phyloP scores from a whole-genome alignment of 35 echinoderm and acorn worm genomes.

The Anneissia japonica region DNA sequence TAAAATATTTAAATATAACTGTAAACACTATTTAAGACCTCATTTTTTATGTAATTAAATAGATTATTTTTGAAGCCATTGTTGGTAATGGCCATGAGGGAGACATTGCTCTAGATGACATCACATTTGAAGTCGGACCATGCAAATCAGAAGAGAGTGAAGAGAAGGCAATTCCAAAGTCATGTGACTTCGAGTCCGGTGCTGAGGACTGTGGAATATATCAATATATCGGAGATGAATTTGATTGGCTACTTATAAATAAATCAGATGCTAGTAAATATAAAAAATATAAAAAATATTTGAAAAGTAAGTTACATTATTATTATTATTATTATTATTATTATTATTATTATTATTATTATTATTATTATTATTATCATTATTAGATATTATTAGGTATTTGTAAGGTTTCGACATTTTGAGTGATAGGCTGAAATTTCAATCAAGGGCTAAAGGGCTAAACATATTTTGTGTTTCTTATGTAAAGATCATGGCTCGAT shows the following conservation, averaged over 20 bases:
- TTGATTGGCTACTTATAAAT: not conserved
- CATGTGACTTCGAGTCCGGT: not conserved
- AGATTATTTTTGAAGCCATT: not conserved
- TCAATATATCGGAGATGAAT: not conserved
- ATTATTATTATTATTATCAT: too few relatives aligned
- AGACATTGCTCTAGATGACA: constrained; percentile 14
- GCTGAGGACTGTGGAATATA: not conserved
- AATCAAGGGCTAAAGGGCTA: too few relatives aligned
- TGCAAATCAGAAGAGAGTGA: not conserved
- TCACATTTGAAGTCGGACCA: not conserved
- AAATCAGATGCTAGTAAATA: not conserved
- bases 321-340: too few relatives aligned
- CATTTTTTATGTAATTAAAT: too few relatives aligned
- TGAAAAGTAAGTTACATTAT: not conserved
- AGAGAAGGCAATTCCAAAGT: not conserved
- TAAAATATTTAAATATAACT: too few relatives aligned
- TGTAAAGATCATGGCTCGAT: not conserved
- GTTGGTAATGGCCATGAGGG: not conserved
- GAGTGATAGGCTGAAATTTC: too few relatives aligned
- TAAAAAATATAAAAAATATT: not conserved
- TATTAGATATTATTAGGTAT: too few relatives aligned
- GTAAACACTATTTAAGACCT: too few relatives aligned
- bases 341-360: too few relatives aligned
- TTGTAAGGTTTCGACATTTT: too few relatives aligned
- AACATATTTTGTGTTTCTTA: too few relatives aligned